A percentile compares a stretch with the other conserved stretches of the same genome.
phyloP scores from a whole-genome alignment of 2,888 invertebrate species.

The Polymixis flavicincta region DNA sequence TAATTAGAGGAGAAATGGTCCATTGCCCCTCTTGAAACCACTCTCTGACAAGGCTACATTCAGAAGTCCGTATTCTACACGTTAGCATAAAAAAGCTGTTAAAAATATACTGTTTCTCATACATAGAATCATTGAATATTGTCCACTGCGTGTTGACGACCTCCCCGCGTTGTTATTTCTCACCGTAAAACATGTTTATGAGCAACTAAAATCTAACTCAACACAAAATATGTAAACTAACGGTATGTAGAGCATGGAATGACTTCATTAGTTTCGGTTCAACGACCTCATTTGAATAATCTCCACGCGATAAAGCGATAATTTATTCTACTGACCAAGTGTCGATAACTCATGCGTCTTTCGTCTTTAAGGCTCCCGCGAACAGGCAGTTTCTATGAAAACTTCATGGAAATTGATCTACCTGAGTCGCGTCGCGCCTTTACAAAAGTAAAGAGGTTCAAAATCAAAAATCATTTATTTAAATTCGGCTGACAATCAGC shows the following conservation, averaged over 20 bases:
- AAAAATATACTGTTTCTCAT: neutral
- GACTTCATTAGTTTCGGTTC: conserved; percentile 51
- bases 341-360: neutral
- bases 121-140: neutral
- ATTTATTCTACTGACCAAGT: conserved; percentile 41
- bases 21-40: neutral
- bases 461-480: neutral
- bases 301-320: conserved; percentile 33
- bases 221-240: conserved; percentile 24
- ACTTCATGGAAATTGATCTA: no score
- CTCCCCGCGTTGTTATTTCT: conserved; percentile 26
- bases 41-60: no score
- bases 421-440: neutral
- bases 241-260: conserved; percentile 26
- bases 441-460: neutral
- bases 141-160: neutral
- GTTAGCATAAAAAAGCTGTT: neutral
- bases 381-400: no score
- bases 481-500: neutral
- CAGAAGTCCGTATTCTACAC: neutral
- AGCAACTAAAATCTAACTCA: neutral
- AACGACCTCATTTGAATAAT: conserved; percentile 59
- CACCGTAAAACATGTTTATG: conserved; percentile 30
- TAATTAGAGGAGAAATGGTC: neutral
- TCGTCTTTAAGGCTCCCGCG: neutral